These are phyloP conservation scores for Drosophila varians DNA, from an alignment of 1,140 invertebrate genomes.

Conservation along the genomic window DNA sequence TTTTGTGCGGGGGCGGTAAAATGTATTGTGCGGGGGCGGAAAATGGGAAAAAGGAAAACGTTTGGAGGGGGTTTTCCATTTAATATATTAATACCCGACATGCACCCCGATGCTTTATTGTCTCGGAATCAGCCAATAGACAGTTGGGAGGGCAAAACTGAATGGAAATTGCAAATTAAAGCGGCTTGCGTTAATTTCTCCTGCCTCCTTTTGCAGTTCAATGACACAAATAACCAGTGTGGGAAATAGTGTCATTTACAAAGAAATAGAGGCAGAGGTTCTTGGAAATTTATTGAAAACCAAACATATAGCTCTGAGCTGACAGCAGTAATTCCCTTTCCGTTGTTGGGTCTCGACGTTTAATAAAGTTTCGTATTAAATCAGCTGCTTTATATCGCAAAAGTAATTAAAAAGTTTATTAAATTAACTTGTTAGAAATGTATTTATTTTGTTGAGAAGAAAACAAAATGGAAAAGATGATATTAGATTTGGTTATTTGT, in stretches of 20 bases:
- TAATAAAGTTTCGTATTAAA: conserved; percentile 26
- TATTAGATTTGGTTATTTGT: too few species aligned
- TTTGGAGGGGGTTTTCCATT: conserved; percentile 10
- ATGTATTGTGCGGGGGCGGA: conserved; percentile 6
- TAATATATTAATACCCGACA: conserved; percentile 69
- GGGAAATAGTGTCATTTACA: neutral
- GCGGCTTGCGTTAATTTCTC: conserved; percentile 45
- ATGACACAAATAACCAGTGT: conserved; percentile 23
- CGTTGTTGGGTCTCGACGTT: conserved; percentile 24
- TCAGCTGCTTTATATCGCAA: neutral
- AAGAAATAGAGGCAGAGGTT: neutral
- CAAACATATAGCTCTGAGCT: conserved; percentile 24
- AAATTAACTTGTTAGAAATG: too few species aligned
- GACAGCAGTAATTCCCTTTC: conserved; percentile 34
- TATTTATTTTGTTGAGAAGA: too few species aligned
- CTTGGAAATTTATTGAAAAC: conserved; percentile 37
- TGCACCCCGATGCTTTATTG: conserved; percentile 66
- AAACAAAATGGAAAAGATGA: too few species aligned
- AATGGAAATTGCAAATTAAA: conserved; percentile 63
- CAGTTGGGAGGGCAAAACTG: conserved; percentile 15
- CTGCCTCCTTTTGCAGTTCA: conserved; percentile 24
- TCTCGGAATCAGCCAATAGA: conserved; percentile 42
- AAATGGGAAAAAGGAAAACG: neutral
- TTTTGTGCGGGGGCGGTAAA: conserved; percentile 2
- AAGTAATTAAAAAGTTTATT: neutral